Evolutionary conservation across 2,113 vertebrate species (phyloP).

Genomic region (Felis catus): DNA sequence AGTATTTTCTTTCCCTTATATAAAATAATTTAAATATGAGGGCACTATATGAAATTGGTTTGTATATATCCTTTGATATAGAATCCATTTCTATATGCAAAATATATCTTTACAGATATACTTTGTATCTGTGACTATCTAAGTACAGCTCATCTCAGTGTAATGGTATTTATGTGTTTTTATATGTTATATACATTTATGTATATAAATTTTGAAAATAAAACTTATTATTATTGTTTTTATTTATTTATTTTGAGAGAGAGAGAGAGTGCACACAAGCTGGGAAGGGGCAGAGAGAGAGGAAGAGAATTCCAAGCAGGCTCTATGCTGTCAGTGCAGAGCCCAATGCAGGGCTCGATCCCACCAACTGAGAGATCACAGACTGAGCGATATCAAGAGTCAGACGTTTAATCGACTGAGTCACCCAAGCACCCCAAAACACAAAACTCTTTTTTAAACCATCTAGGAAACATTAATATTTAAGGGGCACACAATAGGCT

Average conservation of each 20-base stretch:
- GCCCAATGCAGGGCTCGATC: too few relatives aligned
- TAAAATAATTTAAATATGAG: slow-evolving; percentile 24
- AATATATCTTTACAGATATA: neutral
- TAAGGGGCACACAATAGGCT: neutral
- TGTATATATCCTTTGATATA: neutral
- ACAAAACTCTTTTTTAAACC: slow-evolving; percentile 7
- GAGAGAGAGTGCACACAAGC: too few relatives aligned
- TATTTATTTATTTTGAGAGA: too few relatives aligned
- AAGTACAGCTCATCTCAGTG: neutral
- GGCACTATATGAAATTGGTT: neutral
- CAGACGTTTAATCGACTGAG: too few relatives aligned
- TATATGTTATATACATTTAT: neutral
- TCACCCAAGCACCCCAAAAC: neutral
- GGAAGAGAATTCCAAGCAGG: too few relatives aligned
- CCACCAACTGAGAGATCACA: too few relatives aligned
- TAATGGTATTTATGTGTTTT: neutral
- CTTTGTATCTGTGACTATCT: neutral
- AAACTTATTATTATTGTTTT: neutral
- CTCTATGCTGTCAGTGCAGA: too few relatives aligned
- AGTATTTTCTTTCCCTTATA: neutral
- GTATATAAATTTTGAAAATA: neutral
- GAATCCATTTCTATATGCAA: neutral
- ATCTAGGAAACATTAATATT: neutral
- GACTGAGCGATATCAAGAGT: too few relatives aligned
- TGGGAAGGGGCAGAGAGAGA: too few relatives aligned